Percentiles rank a stretch among this genome's conserved stretches.
Conservation (phyloP, 2,113 vertebrate species). For the Pollimyrus isidori region DNA sequence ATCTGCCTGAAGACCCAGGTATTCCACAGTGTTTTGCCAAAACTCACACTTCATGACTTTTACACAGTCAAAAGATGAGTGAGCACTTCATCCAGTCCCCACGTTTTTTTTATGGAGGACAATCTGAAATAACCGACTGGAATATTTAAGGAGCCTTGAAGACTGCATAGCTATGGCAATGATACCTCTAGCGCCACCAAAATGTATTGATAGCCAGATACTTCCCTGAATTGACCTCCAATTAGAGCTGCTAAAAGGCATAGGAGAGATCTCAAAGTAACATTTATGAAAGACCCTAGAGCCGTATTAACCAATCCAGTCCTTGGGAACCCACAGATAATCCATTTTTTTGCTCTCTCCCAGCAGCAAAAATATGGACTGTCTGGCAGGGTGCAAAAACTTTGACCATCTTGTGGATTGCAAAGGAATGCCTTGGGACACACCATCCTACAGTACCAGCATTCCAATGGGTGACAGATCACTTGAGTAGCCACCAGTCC, state of each 20-base stretch:
- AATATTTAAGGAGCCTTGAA: not conserved
- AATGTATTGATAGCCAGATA: not conserved
- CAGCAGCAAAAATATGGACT: not conserved
- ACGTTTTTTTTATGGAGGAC: not conserved
- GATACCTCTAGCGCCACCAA: not conserved
- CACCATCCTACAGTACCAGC: not conserved
- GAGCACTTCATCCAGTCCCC: not conserved
- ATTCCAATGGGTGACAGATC: not conserved
- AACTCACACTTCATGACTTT: not conserved
- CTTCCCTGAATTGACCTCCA: not conserved
- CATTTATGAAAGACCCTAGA: not conserved
- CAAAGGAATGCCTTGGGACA: not conserved
- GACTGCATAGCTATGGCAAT: not conserved
- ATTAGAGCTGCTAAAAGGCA: not conserved
- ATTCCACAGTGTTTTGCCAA: not conserved
- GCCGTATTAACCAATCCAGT: not conserved
- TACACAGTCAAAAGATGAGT: not conserved
- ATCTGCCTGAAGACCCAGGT: not conserved
- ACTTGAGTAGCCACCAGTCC: not conserved
- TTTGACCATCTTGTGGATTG: not conserved
- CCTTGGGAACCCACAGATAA: not conserved
- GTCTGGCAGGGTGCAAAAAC: not conserved
- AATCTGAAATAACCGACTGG: not conserved
- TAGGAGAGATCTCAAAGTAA: not conserved
- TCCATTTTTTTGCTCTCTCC: not conserved